A percentile compares a stretch with the other conserved stretches of the same genome.
Conservation (phyloP, 2,888 invertebrate genomes). For the Dynastes grantii region DNA sequence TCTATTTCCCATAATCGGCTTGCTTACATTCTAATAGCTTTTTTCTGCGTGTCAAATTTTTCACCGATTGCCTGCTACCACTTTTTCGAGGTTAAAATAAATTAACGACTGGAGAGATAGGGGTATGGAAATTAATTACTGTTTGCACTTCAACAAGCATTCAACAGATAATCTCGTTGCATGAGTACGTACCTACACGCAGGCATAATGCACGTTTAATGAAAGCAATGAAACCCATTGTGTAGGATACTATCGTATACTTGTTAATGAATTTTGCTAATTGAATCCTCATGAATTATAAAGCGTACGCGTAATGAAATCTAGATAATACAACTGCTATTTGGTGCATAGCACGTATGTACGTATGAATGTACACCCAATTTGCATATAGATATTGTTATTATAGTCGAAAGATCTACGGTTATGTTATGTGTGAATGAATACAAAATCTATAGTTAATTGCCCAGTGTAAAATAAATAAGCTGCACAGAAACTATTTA, state of each 20-base stretch:
- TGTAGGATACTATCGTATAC: conserved; percentile 29
- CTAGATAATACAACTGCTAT: conserved; percentile 20
- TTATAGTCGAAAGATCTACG: not conserved
- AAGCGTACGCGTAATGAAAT: conserved; percentile 10
- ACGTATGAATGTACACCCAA: conserved; percentile 4
- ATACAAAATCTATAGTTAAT: not conserved
- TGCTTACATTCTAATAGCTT: not conserved
- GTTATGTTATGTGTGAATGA: not conserved
- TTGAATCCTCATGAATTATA: conserved; percentile 26
- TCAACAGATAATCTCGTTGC: conserved; percentile 45
- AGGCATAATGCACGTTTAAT: conserved; percentile 36
- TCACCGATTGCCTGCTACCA: conserved; percentile 23
- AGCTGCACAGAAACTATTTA: too few species aligned
- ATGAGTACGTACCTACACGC: conserved; percentile 37
- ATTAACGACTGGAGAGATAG: conserved; percentile 39
- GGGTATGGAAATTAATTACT: conserved; percentile 43
- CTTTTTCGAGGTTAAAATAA: conserved; percentile 38
- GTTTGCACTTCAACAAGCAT: conserved; percentile 44
- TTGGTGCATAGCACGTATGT: conserved; percentile 7
- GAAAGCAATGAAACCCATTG: conserved; percentile 40
- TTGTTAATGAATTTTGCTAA: conserved; percentile 40
- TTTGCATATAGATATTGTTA: conserved; percentile 11
- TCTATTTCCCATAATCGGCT: not conserved
- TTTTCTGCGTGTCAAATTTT: conserved; percentile 12
- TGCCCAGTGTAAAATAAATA: not conserved